phyloP scores from a whole-genome alignment of 1,140 invertebrate genomes.

The Drosophila malerkotliana region DNA sequence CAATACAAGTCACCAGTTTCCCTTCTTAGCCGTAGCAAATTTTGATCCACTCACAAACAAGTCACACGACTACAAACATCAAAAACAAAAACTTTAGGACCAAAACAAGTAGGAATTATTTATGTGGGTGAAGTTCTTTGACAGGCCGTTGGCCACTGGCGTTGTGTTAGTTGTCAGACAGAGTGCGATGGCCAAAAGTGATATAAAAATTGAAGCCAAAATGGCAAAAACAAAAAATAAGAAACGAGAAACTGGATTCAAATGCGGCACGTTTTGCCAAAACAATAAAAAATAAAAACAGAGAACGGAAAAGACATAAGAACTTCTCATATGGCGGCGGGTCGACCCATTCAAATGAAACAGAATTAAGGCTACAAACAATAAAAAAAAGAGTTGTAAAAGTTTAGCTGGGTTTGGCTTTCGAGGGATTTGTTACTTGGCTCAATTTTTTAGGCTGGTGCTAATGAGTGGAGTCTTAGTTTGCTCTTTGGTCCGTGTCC shows the following conservation, averaged over 20 bases:
- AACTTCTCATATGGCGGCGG: constrained; percentile 30
- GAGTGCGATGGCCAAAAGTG: constrained; percentile 50
- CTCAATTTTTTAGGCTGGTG: constrained; percentile 30
- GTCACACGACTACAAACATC: constrained; percentile 10
- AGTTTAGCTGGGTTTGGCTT: constrained; percentile 49
- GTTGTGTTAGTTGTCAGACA: constrained; percentile 45
- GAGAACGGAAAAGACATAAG: constrained; percentile 8
- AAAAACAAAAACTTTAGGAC: constrained; percentile 12
- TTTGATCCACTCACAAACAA: constrained; percentile 3
- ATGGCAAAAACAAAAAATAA: constrained; percentile 14
- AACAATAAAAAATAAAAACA: constrained; percentile 28
- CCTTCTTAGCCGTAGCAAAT: constrained; percentile 6
- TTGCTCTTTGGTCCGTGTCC: constrained; percentile 29
- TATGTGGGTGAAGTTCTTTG: constrained; percentile 73
- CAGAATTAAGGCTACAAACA: constrained; percentile 29
- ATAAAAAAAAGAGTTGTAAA: constrained; percentile 40
- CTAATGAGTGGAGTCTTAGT: constrained; percentile 66
- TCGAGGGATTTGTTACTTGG: constrained; percentile 28
- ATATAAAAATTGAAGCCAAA: constrained; percentile 53
- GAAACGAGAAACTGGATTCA: constrained; percentile 26
- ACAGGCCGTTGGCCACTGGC: constrained; percentile 42
- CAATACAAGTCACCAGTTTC: constrained; percentile 8
- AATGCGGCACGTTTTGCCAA: constrained; percentile 46
- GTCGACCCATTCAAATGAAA: constrained; percentile 47
- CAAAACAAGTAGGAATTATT: constrained; percentile 37